phyloP scores from a whole-genome alignment of 2,113 vertebrate genomes.

The Gorsachius goisagi region DNA sequence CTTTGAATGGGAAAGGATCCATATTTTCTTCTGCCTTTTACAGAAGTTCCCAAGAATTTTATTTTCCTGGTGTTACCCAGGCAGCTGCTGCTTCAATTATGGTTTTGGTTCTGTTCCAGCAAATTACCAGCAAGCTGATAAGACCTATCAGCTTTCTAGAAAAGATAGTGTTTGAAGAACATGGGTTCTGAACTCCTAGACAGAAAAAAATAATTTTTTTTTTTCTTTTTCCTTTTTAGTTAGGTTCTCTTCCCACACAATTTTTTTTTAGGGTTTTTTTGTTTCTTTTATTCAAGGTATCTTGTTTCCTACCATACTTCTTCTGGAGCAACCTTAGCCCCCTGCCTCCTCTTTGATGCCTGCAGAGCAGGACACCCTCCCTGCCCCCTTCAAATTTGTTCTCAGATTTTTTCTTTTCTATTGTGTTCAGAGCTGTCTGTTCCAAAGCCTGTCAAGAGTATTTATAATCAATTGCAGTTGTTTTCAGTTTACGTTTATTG shows the following conservation, averaged over 20 bases:
- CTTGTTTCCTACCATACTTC: neutral
- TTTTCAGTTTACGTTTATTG: neutral
- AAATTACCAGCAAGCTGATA: neutral
- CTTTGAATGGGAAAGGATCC: neutral
- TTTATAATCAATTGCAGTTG: neutral
- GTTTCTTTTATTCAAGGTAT: neutral
- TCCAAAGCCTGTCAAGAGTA: neutral
- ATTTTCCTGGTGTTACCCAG: neutral
- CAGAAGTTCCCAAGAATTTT: neutral
- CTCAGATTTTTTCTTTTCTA: neutral
- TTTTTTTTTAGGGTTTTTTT: accelerated
- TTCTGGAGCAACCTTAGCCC: neutral
- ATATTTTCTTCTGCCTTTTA: neutral
- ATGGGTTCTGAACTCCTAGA: neutral
- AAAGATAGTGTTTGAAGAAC: neutral
- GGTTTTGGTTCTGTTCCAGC: neutral
- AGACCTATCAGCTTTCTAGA: neutral
- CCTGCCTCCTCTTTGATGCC: neutral
- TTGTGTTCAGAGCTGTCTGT: neutral
- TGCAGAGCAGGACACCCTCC: neutral
- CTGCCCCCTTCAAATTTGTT: neutral
- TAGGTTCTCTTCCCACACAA: neutral
- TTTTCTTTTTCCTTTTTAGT: neutral
- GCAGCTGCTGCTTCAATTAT: neutral
- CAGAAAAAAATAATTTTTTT: neutral